These are phyloP conservation scores for Psylliodes chrysocephalus DNA, from an alignment of 2,888 invertebrate species.

Conservation along the genomic window DNA sequence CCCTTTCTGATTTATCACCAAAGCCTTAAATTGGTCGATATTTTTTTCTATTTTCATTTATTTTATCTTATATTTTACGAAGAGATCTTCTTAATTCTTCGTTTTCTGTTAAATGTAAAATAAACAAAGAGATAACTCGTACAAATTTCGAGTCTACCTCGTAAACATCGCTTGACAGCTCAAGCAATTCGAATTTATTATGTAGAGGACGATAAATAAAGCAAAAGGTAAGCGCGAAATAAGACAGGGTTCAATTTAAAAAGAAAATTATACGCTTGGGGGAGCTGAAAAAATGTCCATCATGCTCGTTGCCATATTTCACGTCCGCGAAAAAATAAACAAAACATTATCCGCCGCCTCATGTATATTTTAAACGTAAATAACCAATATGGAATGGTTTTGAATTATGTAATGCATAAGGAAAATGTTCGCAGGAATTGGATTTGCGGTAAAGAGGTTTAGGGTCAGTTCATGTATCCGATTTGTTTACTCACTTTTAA, in stretches of 20 bases:
- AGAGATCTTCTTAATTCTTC: too few species aligned
- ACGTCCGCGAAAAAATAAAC: constrained; percentile 50
- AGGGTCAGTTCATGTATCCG: too few species aligned
- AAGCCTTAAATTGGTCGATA: too few species aligned
- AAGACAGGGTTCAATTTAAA: constrained; percentile 49
- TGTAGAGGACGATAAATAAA: constrained; percentile 35
- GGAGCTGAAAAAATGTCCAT: constrained; percentile 52
- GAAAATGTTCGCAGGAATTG: constrained; percentile 13
- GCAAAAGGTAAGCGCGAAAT: constrained; percentile 34
- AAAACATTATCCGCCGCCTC: constrained; percentile 38
- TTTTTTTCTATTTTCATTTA: too few species aligned
- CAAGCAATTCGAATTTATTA: constrained; percentile 41
- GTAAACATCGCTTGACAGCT: constrained; percentile 37
- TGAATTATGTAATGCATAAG: neutral
- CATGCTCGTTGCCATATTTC: constrained; percentile 49
- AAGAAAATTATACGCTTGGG: constrained; percentile 50
- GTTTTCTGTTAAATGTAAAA: too few species aligned
- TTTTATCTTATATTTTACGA: too few species aligned
- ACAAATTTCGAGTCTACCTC: constrained; percentile 32
- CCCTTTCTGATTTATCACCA: too few species aligned
- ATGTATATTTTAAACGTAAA: constrained; percentile 46
- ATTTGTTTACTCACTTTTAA: too few species aligned
- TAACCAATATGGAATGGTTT: constrained; percentile 46
- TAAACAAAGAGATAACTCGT: constrained; percentile 2
- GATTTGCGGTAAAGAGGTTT: neutral